phyloP scores from a whole-genome alignment of 2,797 vertebrate species.

The Sebastes wilsoni region DNA sequence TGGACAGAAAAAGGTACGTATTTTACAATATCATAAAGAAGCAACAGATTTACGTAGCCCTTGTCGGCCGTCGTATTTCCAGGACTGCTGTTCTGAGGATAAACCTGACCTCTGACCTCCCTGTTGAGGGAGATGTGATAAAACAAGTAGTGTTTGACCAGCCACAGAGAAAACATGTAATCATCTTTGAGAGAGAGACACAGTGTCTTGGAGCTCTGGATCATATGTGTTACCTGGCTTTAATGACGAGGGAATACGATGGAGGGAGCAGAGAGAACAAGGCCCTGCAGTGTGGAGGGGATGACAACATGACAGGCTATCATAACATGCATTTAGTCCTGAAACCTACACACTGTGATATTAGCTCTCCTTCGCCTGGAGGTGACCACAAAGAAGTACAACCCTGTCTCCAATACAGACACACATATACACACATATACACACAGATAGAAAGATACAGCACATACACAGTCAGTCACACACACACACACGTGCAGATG shows the following conservation, averaged over 20 bases:
- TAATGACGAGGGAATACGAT: slow-evolving; percentile 14
- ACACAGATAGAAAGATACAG: neutral
- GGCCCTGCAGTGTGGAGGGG: slow-evolving; percentile 29
- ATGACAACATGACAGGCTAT: slow-evolving; percentile 19
- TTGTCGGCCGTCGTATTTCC: neutral
- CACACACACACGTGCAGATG: neutral
- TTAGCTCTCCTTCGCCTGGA: slow-evolving; percentile 24
- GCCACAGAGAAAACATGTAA: neutral
- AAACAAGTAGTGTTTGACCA: neutral
- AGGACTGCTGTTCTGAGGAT: neutral
- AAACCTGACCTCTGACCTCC: slow-evolving; percentile 10
- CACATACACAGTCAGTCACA: slow-evolving; percentile 1
- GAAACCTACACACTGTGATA: slow-evolving; percentile 27
- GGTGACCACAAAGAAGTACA: neutral
- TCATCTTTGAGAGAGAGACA: neutral
- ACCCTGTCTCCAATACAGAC: neutral
- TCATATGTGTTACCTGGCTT: slow-evolving; percentile 5
- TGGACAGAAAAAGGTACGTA: neutral
- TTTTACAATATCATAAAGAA: neutral
- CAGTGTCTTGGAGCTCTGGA: neutral
- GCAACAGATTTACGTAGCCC: neutral
- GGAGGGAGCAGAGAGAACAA: slow-evolving; percentile 28
- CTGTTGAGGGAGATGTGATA: neutral
- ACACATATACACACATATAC: neutral
- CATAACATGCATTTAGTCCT: slow-evolving; percentile 33